Evolutionary conservation across 2,888 invertebrate genomes (phyloP).

Genomic region (Platynereis dumerilii): DNA sequence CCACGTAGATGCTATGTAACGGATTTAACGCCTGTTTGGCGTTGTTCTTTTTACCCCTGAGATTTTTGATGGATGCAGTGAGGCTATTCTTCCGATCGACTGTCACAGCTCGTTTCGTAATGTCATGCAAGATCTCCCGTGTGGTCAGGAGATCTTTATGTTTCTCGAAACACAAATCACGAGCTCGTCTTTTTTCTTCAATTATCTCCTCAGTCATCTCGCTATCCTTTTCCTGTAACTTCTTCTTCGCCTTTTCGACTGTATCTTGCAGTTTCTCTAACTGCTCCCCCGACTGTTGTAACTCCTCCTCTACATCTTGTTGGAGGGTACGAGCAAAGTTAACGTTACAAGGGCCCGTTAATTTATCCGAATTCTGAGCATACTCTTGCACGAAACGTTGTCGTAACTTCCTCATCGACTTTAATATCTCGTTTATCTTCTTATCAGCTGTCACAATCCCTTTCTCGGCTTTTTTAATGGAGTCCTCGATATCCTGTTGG

Average conservation of each 20-base stretch:
- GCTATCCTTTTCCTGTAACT: neutral
- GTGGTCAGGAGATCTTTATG: constrained; percentile 39
- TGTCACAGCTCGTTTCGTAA: constrained; percentile 20
- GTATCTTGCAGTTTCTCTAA: constrained; percentile 41
- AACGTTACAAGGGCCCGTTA: constrained; percentile 7
- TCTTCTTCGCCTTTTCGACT: constrained; percentile 39
- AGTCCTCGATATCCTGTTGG: neutral
- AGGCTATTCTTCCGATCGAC: constrained; percentile 4
- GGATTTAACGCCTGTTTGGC: constrained; percentile 17
- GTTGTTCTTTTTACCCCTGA: neutral
- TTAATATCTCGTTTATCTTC: constrained; percentile 12
- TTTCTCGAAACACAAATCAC: constrained; percentile 40
- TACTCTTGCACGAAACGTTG: constrained; percentile 19
- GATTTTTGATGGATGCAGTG: constrained; percentile 5
- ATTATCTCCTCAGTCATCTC: neutral
- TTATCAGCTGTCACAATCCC: constrained; percentile 15
- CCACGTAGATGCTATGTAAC: constrained; percentile 47
- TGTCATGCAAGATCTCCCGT: constrained; percentile 48
- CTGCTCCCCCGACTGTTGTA: constrained; percentile 36
- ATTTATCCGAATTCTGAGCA: neutral
- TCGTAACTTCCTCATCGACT: constrained; percentile 22
- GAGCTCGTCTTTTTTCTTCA: constrained; percentile 30
- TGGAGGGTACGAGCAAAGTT: constrained; percentile 22
- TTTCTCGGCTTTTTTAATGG: constrained; percentile 3
- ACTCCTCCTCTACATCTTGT: constrained; percentile 43